Evolutionary conservation across 1,140 invertebrate species (phyloP), one percentile per base, ranked within the genome.

Genomic region (Venturia canescens): DNA sequence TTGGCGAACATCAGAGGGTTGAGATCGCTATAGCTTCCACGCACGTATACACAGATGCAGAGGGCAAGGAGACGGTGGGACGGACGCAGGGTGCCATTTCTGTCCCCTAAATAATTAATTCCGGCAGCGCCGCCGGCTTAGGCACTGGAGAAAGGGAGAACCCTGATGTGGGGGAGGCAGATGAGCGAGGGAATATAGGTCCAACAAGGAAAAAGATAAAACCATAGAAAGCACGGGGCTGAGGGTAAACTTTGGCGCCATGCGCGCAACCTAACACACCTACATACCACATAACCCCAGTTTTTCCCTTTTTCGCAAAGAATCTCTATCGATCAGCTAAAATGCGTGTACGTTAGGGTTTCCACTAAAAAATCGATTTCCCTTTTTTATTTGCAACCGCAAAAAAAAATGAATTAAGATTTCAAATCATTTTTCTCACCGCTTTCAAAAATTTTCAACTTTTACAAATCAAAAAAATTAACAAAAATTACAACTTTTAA

Each of bases 71-170:
- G 76, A 83, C 79, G 76, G 83, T 77, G 83, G 85, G 84, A 63
- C 60, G 60, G 60, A 26, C 83, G 74, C 83, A 81, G 84, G 85
- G 87, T 87, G 89, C 89, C 89, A 91, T 91, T 91, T 91, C 89
- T 90, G 87, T 90, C 90, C 89, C 90, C 89, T 91, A 91, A 90
- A 91, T 91, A 91, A 90, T 91, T 91, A 91, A 91, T 90, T 90
- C 89, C 89, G 87, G 87, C 88, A 90, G 87, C 85, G 87, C 87
- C 88, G 88, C 83, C 86, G 87, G 88, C 89, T 90, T 89, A 88
- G 90, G 86, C 86, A 88, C 86, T 85, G 82, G 83, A 84, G 78
- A 60, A 71, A 82, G 80, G 50, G 66, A 82, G 66, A 74, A 78
- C 7, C 38, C n/a, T n/a, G 74, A 75, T 31, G 70, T 50, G 53